Evolutionary conservation across 2,797 vertebrate species (phyloP), one percentile per base, ranked within the genome.

Genomic region (Pangasius macronema): DNA sequence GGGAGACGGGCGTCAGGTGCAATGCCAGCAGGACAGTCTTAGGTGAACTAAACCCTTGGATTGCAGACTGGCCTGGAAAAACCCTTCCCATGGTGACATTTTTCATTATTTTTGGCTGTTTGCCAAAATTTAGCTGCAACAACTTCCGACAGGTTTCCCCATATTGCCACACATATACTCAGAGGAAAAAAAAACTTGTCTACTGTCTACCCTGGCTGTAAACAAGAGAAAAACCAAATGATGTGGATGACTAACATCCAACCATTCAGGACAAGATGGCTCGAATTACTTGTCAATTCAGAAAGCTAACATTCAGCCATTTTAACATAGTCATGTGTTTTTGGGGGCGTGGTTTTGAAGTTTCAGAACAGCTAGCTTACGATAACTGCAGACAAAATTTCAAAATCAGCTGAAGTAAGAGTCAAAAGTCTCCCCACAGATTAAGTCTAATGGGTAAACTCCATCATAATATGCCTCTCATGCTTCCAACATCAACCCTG

Each of bases 381-480:
- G 2, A 2, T 67, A 68, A 53, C 63, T 49, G 2, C 82, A 83
- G 82, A 22, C 46, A 83, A 70, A 83, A 68, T 53, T 83, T 83
- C 46, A 83, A 68, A 83, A 83, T 68, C 63, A 55, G 24, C 67
- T 16, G 11, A 14, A 84, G 22, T 72, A 82, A 83, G 63, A n/a
- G 63, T 68, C 46, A 68, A 83, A 83, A 65, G 57, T 65, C 82
- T 77, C 30, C 27, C 76, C 72, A 65, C 18, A 70, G 68, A 49
- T 81, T 61, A 90, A 89, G 65, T 82, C 33, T 83, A 73, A 57
- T 82, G 82, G 87, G 72, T 59, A 84, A 85, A 87, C 36, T 14
- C 53, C 61, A 79, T 68, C 82, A 83, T 83, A 67, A 83, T 83
- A 68, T 83, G 65, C 63, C 30, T 70, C 49, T 88, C 51, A 22